Base-by-base conservation (phyloP, 53 echinoderm and acorn worm genomes). In the Glandiceps talaboti region DNA sequence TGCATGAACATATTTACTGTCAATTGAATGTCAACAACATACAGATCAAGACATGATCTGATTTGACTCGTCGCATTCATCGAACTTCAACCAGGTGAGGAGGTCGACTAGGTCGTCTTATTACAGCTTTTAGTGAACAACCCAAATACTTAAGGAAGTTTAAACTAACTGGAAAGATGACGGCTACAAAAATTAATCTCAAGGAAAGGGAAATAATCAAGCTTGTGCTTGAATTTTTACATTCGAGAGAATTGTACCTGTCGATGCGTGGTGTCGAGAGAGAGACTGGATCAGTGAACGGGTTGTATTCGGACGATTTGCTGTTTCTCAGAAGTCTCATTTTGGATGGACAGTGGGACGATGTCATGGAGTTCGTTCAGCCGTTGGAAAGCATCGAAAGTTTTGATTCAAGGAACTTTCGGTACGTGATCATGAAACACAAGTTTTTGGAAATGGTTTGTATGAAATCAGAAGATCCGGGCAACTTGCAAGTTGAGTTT, bases 401-500 rank as follows among this genome's bases (percentile, higher is more conserved):
- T 72, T 93, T 97, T 81, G 91, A 97, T 73, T 79, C 85, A 0
- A 97, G 92, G 80, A 83, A 81, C 29, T 93, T 97, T 73, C 91
- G 91, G 27, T 97, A 89, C 73, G 76, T 91, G 45, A 89, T 97
- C 76, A 74, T 97, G 80, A 97, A 91, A 86, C 97, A 97, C 81
- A 97, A 97, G 73, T 89, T 93, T 30, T 84, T 97, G 31, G 97
- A 97, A 82, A 97, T 97, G 97, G 85, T 97, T 0, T 97, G 97
- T 75, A 97, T 97, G 97, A 88, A 93, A 74, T 89, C 89, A 74
- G 97, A 91, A 27, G 91, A 93, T 79, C 83, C 93, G 0, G 88
- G 90, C 77, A 93, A 96, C 74, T 89, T 94, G 26, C 97, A 97
- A 81, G 84, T 91, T 33, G 97, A 97, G 88, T 91, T 97, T 73